Base-by-base conservation (phyloP, 2,888 invertebrate species). In the Lasius fuliginosus region DNA sequence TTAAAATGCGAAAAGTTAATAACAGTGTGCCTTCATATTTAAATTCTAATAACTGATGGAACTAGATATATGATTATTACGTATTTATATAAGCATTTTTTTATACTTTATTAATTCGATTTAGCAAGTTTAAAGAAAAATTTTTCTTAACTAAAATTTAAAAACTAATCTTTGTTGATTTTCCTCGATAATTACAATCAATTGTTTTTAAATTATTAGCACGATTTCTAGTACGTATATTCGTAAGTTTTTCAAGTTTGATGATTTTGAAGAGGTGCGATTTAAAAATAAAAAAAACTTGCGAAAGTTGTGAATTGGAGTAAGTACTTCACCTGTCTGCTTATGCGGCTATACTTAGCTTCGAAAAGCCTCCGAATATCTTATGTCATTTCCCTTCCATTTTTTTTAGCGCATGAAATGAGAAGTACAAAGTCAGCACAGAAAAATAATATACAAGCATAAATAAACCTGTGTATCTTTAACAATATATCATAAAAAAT, bases 401-500 rank as follows among this genome's bases (percentile, higher is more conserved):
- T 49, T 15, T 40, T 60, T 18, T 15, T 18, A 49, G 12, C 18
- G 27, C 33, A 9, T 67, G 5, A 27, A 62, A 58, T 40, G 40
- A 33, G 42, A 42, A 58, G 11, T 53, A 8, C n/a, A 58, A 69
- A 69, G 6, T 15, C n/a, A 58, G 5, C 11, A 8, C 0, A 11
- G 11, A 5, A 65, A 77, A 76, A 27, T 75, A 76, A 65, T 76
- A 53, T 65, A 18, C 27, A n/a, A 27, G 0, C 36, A 53, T 27
- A 83, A 85, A 85, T 82, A 74, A 85, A 87, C 64, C 65, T 42
- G 77, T 30, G 67, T 85, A 71, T 82, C n/a, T 58, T 74, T 85
- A 83, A 87, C 85, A 74, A 82, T 69, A 75, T 49, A 75, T 71
- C 46, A 74, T 68, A 60, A 62, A 82, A 79, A 87, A 77, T 75